phyloP scores from a whole-genome alignment of 92 coral and sea anemone genomes.

The Virgularia gustaviana region DNA sequence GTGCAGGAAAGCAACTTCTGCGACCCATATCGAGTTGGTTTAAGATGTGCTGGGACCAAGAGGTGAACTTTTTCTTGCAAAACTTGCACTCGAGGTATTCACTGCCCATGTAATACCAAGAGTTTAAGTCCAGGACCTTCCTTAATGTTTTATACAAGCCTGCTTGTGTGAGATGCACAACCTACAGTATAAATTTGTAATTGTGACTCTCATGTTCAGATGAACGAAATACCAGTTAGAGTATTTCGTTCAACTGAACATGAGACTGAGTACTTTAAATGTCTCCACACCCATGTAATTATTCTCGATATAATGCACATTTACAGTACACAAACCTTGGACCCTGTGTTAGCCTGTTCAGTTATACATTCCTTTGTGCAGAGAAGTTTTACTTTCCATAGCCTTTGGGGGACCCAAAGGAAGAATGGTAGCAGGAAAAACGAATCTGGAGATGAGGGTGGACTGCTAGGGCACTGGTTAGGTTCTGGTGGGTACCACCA shows the following conservation, averaged over 20 bases:
- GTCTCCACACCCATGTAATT: too few species aligned
- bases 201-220: neutral
- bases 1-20: constrained; percentile 20
- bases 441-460: constrained; percentile 22
- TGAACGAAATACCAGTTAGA: neutral
- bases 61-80: constrained; percentile 5
- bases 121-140: constrained; percentile 4
- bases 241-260: neutral
- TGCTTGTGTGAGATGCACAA: constrained; percentile 13
- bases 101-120: constrained; percentile 23
- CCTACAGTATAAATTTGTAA: neutral
- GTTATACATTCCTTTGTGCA: constrained; percentile 17
- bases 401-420: constrained; percentile 29
- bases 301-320: too few species aligned
- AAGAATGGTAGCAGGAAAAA: constrained; percentile 30
- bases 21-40: constrained; percentile 11
- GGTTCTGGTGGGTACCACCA: constrained; percentile 31
- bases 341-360: neutral
- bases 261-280: too few species aligned
- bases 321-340: constrained; percentile 4
- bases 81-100: constrained; percentile 20
- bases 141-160: constrained; percentile 20
- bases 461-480: neutral
- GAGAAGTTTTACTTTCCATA: constrained; percentile 12
- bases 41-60: constrained; percentile 11